Evolutionary conservation across 1,140 invertebrate species (phyloP).

Genomic region (Drosophila sucinea): DNA sequence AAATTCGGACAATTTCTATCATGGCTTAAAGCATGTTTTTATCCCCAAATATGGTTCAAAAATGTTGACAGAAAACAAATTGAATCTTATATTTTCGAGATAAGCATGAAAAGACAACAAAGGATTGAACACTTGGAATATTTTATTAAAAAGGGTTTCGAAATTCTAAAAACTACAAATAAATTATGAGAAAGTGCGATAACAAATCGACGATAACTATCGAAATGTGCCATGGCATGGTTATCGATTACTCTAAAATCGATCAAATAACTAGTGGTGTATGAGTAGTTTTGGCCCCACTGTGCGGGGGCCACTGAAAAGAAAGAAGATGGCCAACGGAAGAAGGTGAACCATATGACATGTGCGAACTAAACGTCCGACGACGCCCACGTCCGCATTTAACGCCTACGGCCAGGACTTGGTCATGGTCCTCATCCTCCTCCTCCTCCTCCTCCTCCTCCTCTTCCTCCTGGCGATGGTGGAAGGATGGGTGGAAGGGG

Average conservation of each 20-base stretch:
- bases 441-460: neutral
- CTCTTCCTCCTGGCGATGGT: neutral
- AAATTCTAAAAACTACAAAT: too few species aligned
- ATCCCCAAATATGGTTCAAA: neutral
- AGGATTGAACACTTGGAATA: too few species aligned
- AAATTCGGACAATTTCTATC: neutral
- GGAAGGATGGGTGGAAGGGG: neutral
- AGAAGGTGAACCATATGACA: conserved; percentile 6
- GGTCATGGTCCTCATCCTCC: neutral
- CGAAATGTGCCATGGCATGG: too few species aligned
- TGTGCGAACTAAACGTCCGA: conserved; percentile 6
- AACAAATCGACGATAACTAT: too few species aligned
- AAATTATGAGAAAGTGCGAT: too few species aligned
- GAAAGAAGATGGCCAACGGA: neutral
- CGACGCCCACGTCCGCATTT: conserved; percentile 1
- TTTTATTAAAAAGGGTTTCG: too few species aligned
- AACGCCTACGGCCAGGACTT: conserved; percentile 1
- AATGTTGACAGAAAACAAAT: too few species aligned
- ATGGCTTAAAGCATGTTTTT: neutral
- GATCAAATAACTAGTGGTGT: too few species aligned
- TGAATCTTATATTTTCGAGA: too few species aligned
- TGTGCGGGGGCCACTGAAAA: neutral
- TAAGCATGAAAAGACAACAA: too few species aligned
- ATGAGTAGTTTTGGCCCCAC: neutral
- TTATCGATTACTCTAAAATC: too few species aligned